phyloP scores from a whole-genome alignment of 2,113 vertebrate genomes.

The Australoheros scitulus region DNA sequence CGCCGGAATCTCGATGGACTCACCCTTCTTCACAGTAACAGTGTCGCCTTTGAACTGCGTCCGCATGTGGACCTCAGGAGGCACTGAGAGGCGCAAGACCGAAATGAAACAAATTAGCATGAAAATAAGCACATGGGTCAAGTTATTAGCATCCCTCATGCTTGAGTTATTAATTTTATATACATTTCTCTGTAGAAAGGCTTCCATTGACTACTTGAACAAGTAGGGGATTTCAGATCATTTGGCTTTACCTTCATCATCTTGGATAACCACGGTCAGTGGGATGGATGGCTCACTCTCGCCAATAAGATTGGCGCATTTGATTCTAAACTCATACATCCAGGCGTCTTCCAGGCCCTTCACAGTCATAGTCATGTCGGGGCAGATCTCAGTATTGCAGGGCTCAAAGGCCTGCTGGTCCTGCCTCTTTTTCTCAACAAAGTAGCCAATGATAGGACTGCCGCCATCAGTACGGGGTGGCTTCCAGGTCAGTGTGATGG shows the following conservation, averaged over 20 bases:
- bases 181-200: background rate
- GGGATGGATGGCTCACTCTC: slow-evolving; percentile 95
- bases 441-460: slow-evolving; percentile 92
- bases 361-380: slow-evolving; percentile 86
- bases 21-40: slow-evolving; percentile 90
- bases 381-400: slow-evolving; percentile 87
- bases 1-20: slow-evolving; percentile 90
- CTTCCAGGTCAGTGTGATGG: slow-evolving; percentile 91
- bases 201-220: background rate
- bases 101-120: background rate
- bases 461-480: slow-evolving; percentile 95
- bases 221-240: background rate
- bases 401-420: slow-evolving; percentile 90
- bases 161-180: background rate
- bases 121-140: background rate
- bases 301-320: slow-evolving; percentile 90
- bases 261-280: slow-evolving; percentile 91
- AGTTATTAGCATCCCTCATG: background rate
- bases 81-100: slow-evolving; percentile 33
- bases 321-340: slow-evolving; percentile 98
- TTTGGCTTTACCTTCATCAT: slow-evolving; percentile 90
- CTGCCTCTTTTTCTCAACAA: slow-evolving; percentile 93
- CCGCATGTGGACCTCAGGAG: slow-evolving; percentile 80
- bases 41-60: slow-evolving; percentile 89
- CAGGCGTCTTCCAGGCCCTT: slow-evolving; percentile 90